Percentiles rank a stretch among this genome's conserved stretches.
Conservation (phyloP, 30 jellyfish, hydroid and myxozoan genomes). For the Pelagia noctiluca region DNA sequence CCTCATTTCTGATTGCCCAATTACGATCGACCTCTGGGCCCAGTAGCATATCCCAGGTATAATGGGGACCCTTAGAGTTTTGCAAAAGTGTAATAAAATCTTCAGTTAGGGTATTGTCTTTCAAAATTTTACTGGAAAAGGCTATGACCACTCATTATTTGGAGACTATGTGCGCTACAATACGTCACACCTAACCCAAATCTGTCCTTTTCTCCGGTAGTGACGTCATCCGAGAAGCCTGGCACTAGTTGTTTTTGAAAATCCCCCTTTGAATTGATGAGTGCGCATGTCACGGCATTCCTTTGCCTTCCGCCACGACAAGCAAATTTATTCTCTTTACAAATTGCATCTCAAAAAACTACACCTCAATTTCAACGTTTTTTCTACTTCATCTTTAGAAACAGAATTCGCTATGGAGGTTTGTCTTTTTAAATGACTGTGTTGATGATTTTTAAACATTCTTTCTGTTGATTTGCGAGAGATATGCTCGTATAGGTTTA, state of each 20-base stretch:
- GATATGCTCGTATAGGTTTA: not conserved
- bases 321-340: not conserved
- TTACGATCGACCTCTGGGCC: no score
- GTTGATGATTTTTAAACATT: not conserved
- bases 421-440: not conserved
- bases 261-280: not conserved
- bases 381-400: not conserved
- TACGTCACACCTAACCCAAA: no score
- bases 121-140: no score
- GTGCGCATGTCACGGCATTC: slow-evolving; percentile 9
- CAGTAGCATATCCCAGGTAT: no score
- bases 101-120: no score
- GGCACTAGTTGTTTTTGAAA: not conserved
- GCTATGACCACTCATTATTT: no score
- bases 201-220: no score
- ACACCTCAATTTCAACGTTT: not conserved
- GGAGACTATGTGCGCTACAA: no score
- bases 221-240: no score
- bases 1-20: no score
- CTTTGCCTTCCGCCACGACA: slow-evolving; percentile 24
- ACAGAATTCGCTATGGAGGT: slow-evolving; percentile 48
- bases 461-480: not conserved
- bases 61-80: no score
- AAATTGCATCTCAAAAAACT: not conserved
- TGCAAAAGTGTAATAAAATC: no score